These are phyloP conservation scores for Sipha flava DNA, from an alignment of 1,140 invertebrate species.

Conservation along the genomic window DNA sequence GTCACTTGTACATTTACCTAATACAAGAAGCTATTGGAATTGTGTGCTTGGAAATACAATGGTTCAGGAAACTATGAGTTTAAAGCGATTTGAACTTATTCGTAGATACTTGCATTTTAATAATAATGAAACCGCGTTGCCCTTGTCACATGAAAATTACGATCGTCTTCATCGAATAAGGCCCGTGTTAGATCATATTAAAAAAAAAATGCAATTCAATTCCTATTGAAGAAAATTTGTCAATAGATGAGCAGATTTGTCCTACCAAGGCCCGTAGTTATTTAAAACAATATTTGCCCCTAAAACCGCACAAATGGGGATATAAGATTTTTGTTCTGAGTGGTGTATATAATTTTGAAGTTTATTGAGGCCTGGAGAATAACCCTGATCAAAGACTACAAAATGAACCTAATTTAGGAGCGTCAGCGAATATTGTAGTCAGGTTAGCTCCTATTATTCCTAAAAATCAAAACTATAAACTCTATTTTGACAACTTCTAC, in stretches of 20 bases:
- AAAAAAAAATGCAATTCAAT: no score
- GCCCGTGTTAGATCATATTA: no score
- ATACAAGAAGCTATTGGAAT: not conserved
- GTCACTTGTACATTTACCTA: not conserved
- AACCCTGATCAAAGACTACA: not conserved
- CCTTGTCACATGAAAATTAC: no score
- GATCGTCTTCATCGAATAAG: no score
- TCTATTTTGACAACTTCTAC: not conserved
- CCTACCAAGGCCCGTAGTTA: constrained; percentile 39
- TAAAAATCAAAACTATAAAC: not conserved
- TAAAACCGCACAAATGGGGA: constrained; percentile 42
- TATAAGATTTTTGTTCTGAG: constrained; percentile 40
- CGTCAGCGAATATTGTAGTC: not conserved
- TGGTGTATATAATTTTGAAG: constrained; percentile 39
- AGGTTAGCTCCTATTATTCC: not conserved
- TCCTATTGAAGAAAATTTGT: no score
- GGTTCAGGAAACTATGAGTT: not conserved
- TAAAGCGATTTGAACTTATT: not conserved
- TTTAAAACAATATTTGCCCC: constrained; percentile 41
- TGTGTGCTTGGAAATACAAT: not conserved
- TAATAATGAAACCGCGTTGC: no score
- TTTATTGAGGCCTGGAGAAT: constrained; percentile 39
- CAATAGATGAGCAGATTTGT: no score
- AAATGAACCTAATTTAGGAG: not conserved
- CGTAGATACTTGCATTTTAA: no score